Percentiles rank a stretch among this genome's conserved stretches.
These are phyloP conservation scores for Thalassoma bifasciatum DNA, from an alignment of 2,113 vertebrate genomes.

Conservation along the genomic window DNA sequence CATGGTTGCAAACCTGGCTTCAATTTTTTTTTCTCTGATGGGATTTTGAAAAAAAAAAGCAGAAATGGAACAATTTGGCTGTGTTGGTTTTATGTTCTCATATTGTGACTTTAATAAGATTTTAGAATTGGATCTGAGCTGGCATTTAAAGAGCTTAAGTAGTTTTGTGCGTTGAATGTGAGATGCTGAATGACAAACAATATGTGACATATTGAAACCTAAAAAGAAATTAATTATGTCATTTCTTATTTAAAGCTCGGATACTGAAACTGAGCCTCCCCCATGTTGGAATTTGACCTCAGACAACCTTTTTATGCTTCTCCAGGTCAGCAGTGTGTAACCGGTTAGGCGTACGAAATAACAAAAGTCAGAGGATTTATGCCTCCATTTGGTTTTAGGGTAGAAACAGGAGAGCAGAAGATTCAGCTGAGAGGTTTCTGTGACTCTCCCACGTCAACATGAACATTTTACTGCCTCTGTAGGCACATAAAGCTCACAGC, in stretches of 20 bases:
- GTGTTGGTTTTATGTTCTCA: not conserved
- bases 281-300: constrained; percentile 28
- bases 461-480: constrained; percentile 16
- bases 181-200: no score
- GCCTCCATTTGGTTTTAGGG: constrained; percentile 57
- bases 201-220: not conserved
- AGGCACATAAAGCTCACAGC: constrained; percentile 11
- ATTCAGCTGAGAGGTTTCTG: constrained; percentile 23
- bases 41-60: constrained; percentile 20
- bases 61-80: not conserved
- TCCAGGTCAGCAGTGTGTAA: constrained; percentile 26
- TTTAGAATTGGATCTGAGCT: not conserved
- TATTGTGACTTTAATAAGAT: not conserved
- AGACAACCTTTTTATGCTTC: constrained; percentile 11
- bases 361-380: constrained; percentile 62
- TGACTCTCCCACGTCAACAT: constrained; percentile 18
- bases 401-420: constrained; percentile 40
- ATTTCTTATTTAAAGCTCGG: not conserved
- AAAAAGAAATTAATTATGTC: not conserved
- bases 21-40: constrained; percentile 10
- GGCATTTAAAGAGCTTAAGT: no score
- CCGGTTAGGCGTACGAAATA: constrained; percentile 37
- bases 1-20: constrained; percentile 5
- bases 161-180: no score
- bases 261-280: constrained; percentile 1